phyloP scores from a whole-genome alignment of 2,888 invertebrate genomes.

The Thymelicus sylvestris region DNA sequence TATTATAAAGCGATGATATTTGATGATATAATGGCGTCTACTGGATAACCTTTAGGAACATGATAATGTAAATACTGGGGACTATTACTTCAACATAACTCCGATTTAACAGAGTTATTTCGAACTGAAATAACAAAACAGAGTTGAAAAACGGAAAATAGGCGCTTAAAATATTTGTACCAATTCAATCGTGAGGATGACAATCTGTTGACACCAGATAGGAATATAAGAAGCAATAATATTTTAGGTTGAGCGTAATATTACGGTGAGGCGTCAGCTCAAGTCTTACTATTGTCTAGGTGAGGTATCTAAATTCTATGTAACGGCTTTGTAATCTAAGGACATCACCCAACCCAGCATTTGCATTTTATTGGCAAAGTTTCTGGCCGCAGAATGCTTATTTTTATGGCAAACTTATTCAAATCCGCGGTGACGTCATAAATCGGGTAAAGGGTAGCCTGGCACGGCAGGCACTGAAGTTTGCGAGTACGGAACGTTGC shows the following conservation, averaged over 20 bases:
- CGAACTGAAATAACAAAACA: slow-evolving; percentile 17
- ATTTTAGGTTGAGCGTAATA: slow-evolving; percentile 12
- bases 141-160: slow-evolving; percentile 29
- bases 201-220: slow-evolving; percentile 19
- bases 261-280: slow-evolving; percentile 1
- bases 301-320: slow-evolving; percentile 12
- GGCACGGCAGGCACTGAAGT: slow-evolving; percentile 64
- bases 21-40: too few relatives aligned
- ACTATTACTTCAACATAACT: too few relatives aligned
- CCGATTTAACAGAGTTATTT: background rate
- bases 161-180: slow-evolving; percentile 32
- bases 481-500: slow-evolving; percentile 32
- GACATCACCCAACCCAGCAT: slow-evolving; percentile 64
- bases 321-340: slow-evolving; percentile 33
- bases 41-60: too few relatives aligned
- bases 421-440: slow-evolving; percentile 79
- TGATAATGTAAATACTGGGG: too few relatives aligned
- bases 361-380: slow-evolving; percentile 83
- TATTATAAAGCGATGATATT: too few relatives aligned
- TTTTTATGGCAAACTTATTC: slow-evolving; percentile 83
- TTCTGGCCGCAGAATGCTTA: slow-evolving; percentile 76
- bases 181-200: slow-evolving; percentile 24
- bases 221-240: slow-evolving; percentile 23
- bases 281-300: slow-evolving; percentile 28
- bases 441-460: slow-evolving; percentile 76